A percentile compares a stretch with the other conserved stretches of the same genome.
Evolutionary conservation across 2,797 vertebrate genomes (phyloP).

Genomic region (Muraenolepis orangiensis): DNA sequence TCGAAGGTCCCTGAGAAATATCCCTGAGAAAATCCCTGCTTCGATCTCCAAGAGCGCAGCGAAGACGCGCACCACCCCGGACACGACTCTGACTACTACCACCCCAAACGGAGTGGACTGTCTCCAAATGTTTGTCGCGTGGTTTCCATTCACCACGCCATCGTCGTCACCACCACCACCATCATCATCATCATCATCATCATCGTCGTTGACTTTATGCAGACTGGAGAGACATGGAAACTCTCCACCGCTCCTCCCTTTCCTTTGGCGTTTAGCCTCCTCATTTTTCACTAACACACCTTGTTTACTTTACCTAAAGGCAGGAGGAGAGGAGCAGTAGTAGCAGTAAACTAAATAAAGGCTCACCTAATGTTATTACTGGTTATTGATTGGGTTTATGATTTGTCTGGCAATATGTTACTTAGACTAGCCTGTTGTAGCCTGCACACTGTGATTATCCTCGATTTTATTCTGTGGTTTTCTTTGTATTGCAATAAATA

Average conservation of each 20-base stretch:
- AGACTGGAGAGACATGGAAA: background rate
- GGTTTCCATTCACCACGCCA: background rate
- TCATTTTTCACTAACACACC: background rate
- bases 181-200: no score
- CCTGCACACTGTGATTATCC: background rate
- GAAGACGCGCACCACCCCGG: background rate
- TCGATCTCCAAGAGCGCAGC: background rate
- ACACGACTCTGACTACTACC: no score
- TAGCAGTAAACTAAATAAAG: background rate
- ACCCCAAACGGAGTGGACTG: background rate
- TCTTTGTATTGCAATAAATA: background rate
- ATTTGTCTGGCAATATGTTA: background rate
- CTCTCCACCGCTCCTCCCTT: conserved; percentile 46
- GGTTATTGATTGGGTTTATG: background rate
- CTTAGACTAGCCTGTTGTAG: background rate
- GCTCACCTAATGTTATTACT: background rate
- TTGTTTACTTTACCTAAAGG: background rate
- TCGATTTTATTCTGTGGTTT: background rate
- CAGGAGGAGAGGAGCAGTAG: background rate
- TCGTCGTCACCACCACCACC: no score
- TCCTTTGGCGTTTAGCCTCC: conserved; percentile 38
- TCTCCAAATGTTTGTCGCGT: background rate
- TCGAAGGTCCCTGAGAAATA: no score
- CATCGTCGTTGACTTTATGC: background rate
- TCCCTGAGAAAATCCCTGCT: no score